Conservation (phyloP, 2,888 invertebrate genomes). For the Nemotelus pantherinus region DNA sequence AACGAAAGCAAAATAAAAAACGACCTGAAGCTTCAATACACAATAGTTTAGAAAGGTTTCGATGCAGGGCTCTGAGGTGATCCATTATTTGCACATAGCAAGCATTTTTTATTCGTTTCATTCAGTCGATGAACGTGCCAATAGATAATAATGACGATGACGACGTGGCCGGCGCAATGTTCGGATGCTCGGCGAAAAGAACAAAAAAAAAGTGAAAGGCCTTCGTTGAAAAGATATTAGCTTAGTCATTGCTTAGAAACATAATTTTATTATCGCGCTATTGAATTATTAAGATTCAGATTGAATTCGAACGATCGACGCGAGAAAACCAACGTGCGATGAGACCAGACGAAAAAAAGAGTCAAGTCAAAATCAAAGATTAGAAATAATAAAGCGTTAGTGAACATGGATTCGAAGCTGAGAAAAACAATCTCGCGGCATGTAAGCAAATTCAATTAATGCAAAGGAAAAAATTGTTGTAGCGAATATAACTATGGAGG, state of each 20-base stretch:
- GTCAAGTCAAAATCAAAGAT: slow-evolving; percentile 1
- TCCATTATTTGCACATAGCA: slow-evolving; percentile 37
- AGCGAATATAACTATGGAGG: neutral
- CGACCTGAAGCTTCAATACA: neutral
- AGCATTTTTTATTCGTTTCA: neutral
- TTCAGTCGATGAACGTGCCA: slow-evolving; percentile 1
- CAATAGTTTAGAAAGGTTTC: slow-evolving; percentile 32
- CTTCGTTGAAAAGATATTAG: slow-evolving; percentile 29
- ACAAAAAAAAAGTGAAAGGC: slow-evolving; percentile 42
- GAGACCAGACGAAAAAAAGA: slow-evolving; percentile 22
- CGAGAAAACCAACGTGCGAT: slow-evolving; percentile 14
- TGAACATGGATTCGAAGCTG: slow-evolving; percentile 28
- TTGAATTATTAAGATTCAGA: slow-evolving; percentile 39
- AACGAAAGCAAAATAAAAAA: too few species aligned
- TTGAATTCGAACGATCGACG: neutral
- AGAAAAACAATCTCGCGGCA: slow-evolving; percentile 41
- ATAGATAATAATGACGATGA: slow-evolving; percentile 17
- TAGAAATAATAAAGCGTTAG: slow-evolving; percentile 29
- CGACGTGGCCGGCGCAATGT: neutral
- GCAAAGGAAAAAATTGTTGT: slow-evolving; percentile 29
- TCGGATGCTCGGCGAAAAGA: neutral
- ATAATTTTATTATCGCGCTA: slow-evolving; percentile 43
- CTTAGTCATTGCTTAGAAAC: slow-evolving; percentile 37
- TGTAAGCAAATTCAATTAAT: slow-evolving; percentile 43
- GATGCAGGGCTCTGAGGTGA: slow-evolving; percentile 21